A percentile compares a stretch with the other conserved stretches of the same genome.
phyloP scores from a whole-genome alignment of 2,113 vertebrate genomes.

The Clarias macrocephalus region DNA sequence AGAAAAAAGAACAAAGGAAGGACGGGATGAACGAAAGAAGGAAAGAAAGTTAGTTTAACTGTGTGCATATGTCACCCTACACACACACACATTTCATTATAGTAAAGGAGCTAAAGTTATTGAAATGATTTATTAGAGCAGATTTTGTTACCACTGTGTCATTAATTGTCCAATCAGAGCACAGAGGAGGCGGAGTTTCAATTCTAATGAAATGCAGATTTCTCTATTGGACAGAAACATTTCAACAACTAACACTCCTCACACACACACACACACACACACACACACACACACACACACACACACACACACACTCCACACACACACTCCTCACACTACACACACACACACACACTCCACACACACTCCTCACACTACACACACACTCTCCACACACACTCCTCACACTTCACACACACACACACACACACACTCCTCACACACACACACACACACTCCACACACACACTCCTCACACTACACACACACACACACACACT shows the following conservation, averaged over 20 bases:
- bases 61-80: neutral
- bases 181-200: neutral
- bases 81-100: slow-evolving; percentile 5
- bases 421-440: no score
- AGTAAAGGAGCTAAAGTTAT: neutral
- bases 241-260: neutral
- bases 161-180: neutral
- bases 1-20: neutral
- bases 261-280: no score
- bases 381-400: no score
- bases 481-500: no score
- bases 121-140: neutral
- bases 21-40: neutral
- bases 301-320: no score
- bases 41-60: neutral
- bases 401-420: no score
- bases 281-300: no score
- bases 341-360: no score
- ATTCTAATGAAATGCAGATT: neutral
- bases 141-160: neutral
- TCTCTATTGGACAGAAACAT: neutral
- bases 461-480: no score
- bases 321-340: no score
- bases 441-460: no score
- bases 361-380: no score